These are phyloP conservation scores for Fragum sueziense DNA, from an alignment of 2,888 invertebrate genomes.

Conservation along the genomic window DNA sequence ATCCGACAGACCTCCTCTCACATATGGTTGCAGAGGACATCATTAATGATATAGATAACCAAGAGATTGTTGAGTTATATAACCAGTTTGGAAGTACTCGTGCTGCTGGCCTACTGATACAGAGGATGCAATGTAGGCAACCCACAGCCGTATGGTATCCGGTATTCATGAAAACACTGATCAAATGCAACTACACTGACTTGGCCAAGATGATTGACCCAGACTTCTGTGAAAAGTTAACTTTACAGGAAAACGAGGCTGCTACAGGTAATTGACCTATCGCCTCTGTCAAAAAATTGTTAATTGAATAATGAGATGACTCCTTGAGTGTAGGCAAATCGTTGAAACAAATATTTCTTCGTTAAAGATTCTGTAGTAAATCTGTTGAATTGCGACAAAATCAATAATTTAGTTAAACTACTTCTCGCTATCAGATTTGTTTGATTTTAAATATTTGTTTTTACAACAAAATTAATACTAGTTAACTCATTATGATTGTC, in stretches of 20 bases:
- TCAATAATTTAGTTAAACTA: too few species aligned
- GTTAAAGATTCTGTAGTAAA: too few species aligned
- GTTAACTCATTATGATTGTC: too few species aligned
- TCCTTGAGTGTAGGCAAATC: not conserved
- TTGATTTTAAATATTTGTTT: too few species aligned
- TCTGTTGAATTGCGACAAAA: too few species aligned
- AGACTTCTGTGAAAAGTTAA: slow-evolving; percentile 3
- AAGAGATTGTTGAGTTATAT: not conserved
- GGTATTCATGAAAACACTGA: slow-evolving; percentile 1
- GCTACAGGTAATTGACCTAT: too few species aligned
- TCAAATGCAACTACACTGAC: not conserved
- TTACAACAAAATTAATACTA: too few species aligned
- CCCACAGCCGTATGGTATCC: not conserved
- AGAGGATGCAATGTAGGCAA: slow-evolving; percentile 7
- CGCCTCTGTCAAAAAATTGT: not conserved
- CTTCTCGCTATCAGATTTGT: too few species aligned
- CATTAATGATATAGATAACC: not conserved
- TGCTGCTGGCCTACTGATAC: not conserved
- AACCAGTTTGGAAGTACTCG: not conserved
- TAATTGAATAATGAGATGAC: not conserved
- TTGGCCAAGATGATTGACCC: slow-evolving; percentile 1
- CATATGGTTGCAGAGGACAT: not conserved
- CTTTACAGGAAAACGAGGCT: too few species aligned
- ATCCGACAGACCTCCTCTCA: not conserved
- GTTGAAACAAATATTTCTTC: not conserved